A percentile compares a stretch with the other conserved stretches of the same genome.
Evolutionary conservation across 1,140 invertebrate species (phyloP).

Genomic region (Euwallacea fornicatus): DNA sequence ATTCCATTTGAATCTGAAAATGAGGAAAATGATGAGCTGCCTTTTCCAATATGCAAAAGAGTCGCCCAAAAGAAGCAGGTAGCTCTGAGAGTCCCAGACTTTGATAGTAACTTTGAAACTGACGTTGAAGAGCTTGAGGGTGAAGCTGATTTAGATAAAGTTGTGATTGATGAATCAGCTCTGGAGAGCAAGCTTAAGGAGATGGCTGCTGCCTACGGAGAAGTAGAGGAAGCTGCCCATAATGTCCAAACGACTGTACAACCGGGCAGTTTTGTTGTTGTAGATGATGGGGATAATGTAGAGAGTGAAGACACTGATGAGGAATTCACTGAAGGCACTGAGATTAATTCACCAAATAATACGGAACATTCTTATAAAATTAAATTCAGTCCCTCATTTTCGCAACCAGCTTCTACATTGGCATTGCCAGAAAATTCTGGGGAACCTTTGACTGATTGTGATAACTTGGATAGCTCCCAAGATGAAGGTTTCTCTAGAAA

Average conservation of each 20-base stretch:
- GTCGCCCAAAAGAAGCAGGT: slow-evolving; percentile 28
- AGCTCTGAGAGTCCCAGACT: slow-evolving; percentile 37
- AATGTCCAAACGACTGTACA: background rate
- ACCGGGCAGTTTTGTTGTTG: background rate
- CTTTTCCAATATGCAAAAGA: slow-evolving; percentile 40
- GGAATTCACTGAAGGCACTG: slow-evolving; percentile 21
- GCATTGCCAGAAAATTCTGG: slow-evolving; percentile 19
- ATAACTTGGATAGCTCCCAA: slow-evolving; percentile 45
- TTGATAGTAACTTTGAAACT: slow-evolving; percentile 38
- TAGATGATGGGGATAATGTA: slow-evolving; percentile 5
- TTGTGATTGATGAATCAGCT: slow-evolving; percentile 22
- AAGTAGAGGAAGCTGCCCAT: slow-evolving; percentile 22
- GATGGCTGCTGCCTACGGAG: slow-evolving; percentile 32
- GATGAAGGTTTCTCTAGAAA: slow-evolving; percentile 19
- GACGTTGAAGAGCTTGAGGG: slow-evolving; percentile 43
- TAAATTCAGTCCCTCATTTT: slow-evolving; percentile 23
- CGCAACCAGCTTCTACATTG: background rate
- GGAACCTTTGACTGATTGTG: slow-evolving; percentile 47
- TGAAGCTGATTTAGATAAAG: slow-evolving; percentile 14
- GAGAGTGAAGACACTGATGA: slow-evolving; percentile 21
- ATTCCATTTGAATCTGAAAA: slow-evolving; percentile 39
- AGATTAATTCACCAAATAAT: background rate
- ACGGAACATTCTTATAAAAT: slow-evolving; percentile 15
- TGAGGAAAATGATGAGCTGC: slow-evolving; percentile 32
- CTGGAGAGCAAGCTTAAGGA: slow-evolving; percentile 37